Base-by-base conservation (phyloP, 2,888 invertebrate genomes). In the Agriotes lineatus region DNA sequence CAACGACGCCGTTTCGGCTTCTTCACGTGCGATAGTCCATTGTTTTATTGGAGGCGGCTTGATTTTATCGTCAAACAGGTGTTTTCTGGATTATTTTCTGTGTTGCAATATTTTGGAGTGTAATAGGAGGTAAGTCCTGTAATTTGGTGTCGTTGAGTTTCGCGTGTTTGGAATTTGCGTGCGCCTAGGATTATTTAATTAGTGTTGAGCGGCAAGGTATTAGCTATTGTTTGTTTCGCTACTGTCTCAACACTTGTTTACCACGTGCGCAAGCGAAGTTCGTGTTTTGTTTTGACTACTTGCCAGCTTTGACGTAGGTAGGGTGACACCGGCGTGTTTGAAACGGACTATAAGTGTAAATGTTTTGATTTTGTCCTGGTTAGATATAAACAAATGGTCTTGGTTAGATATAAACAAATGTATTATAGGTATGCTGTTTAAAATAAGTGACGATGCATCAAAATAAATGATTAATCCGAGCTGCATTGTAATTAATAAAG, bases 1-100 rank as follows among this genome's bases (percentile, higher is more conserved):
- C 44, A 45, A 61, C 56, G 63, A 63, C 59, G 54, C 12, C 59
- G 44, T 42, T 35, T 16, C 25, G 35, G 58, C 18, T 54, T 62
- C 45, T 52, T 37, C 67, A 44, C 60, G 67, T 39, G 45, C 7
- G 20, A 22, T 39, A 22, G 39, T 2, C 25, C 52, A 22, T 56
- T 56, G 56, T 56, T 56, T 37, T 37, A 14, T 7, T 12, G 22
- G 7, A 39, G 39, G 37, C 14, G 56, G 25, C 25, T 48, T 12
- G 22, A 44, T 48, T 48, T 48, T 48, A 48, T 48, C 14, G 48
- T 12, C 48, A 19, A 12, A 20, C 14, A 4, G 5, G 48, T 48
- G 22, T 48, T 48, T 48, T 10, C 6, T 48, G 22, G 48, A 48
- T 48, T 48, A 19, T 20, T 30, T 10, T 52, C 33, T 52, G 3